A percentile compares a stretch with the other conserved stretches of the same genome.
phyloP scores from a whole-genome alignment of 2,797 vertebrate species.

The Pseudochromis fuscus region DNA sequence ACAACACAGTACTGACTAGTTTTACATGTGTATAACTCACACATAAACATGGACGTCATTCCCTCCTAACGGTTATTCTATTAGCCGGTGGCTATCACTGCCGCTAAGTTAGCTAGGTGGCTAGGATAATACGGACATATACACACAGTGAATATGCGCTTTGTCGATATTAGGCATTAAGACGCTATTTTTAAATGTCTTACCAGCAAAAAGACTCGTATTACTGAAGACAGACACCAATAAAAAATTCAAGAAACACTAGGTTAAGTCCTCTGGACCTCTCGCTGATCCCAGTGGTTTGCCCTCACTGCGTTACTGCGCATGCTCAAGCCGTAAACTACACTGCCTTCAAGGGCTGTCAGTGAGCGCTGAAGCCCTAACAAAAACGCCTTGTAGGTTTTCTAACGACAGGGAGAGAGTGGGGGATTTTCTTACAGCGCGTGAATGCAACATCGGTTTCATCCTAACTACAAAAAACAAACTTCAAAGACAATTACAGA shows the following conservation, averaged over 20 bases:
- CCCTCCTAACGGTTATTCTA: not conserved
- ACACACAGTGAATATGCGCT: not conserved
- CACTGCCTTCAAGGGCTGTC: constrained; percentile 26
- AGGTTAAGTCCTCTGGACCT: not conserved
- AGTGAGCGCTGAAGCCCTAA: not conserved
- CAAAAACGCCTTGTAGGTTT: no score
- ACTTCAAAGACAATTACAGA: no score
- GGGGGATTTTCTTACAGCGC: not conserved
- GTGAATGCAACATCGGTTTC: not conserved
- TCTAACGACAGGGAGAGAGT: no score
- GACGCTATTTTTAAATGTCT: not conserved
- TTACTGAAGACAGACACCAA: constrained; percentile 6
- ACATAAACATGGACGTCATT: not conserved
- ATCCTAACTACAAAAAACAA: no score
- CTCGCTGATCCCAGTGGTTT: not conserved
- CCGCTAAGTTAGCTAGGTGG: not conserved
- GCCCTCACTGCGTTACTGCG: constrained; percentile 20
- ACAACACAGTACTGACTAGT: not conserved
- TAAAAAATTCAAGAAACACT: constrained; percentile 5
- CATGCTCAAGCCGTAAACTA: constrained; percentile 16
- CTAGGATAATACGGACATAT: not conserved
- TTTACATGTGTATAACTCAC: not conserved
- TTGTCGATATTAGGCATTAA: not conserved
- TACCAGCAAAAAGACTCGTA: constrained; percentile 36
- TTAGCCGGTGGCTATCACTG: constrained; percentile 36